Evolutionary conservation across 2,888 invertebrate genomes (phyloP).

Genomic region (Cristatella mucedo): DNA sequence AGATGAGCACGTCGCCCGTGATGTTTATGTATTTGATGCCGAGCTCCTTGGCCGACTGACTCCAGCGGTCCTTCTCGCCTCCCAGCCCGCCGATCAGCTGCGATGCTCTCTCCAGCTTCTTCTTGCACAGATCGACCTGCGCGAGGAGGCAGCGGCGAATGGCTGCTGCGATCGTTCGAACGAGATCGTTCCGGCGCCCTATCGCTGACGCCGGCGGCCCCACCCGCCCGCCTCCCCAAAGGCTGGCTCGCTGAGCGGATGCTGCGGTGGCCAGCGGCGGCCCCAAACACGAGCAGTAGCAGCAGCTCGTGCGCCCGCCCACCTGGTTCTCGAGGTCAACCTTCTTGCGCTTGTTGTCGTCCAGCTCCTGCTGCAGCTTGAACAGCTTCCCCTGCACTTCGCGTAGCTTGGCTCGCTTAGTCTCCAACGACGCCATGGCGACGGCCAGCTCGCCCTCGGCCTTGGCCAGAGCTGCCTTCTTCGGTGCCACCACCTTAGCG

Average conservation of each 20-base stretch:
- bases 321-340: constrained; percentile 35
- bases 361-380: constrained; percentile 35
- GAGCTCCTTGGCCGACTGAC: constrained; percentile 28
- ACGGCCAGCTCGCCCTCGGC: constrained; percentile 34
- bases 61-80: constrained; percentile 39
- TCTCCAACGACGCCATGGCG: constrained; percentile 36
- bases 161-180: not conserved
- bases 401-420: constrained; percentile 35
- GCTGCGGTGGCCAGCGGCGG: too few species aligned
- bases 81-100: constrained; percentile 40
- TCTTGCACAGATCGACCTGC: constrained; percentile 36
- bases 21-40: constrained; percentile 31
- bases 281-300: too few species aligned
- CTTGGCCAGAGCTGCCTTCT: constrained; percentile 36
- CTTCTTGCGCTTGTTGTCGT: constrained; percentile 37
- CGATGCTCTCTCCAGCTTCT: constrained; percentile 39
- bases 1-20: constrained; percentile 53
- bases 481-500: constrained; percentile 40
- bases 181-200: not conserved
- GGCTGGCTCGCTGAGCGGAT: too few species aligned
- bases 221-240: too few species aligned
- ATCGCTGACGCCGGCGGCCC: too few species aligned
- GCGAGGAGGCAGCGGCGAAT: not conserved
- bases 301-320: too few species aligned
- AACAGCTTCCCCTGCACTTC: constrained; percentile 39